Percentiles rank a stretch among this genome's conserved stretches.
phyloP scores from a whole-genome alignment of 2,888 invertebrate species.

The Tridacna gigas region DNA sequence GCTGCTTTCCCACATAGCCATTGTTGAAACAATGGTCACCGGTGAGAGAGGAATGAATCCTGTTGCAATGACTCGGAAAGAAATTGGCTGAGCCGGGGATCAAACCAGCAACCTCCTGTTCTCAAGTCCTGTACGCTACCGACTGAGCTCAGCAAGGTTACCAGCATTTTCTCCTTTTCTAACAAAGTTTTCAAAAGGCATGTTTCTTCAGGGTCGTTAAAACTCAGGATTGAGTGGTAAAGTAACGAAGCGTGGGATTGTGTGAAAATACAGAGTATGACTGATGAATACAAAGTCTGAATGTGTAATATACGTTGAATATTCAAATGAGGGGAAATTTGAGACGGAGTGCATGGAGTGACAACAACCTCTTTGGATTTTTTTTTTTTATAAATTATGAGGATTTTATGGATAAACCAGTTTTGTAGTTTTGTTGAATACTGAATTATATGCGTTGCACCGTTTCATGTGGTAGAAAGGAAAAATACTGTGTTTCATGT shows the following conservation, averaged over 20 bases:
- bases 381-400: constrained; percentile 12
- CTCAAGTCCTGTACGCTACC: too few relatives aligned
- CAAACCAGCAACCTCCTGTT: too few relatives aligned
- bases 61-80: too few relatives aligned
- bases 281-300: constrained; percentile 15
- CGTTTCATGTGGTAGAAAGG: not conserved
- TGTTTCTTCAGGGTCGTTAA: too few relatives aligned
- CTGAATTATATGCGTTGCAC: not conserved
- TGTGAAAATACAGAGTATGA: constrained; percentile 24
- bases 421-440: constrained; percentile 4
- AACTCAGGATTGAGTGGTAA: not conserved
- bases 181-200: too few relatives aligned
- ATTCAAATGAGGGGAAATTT: constrained; percentile 20
- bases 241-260: constrained; percentile 21
- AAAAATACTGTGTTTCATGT: not conserved
- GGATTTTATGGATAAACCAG: constrained; percentile 12
- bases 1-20: too few relatives aligned
- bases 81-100: too few relatives aligned
- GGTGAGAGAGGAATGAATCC: too few relatives aligned
- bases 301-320: constrained; percentile 27
- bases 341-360: constrained; percentile 8
- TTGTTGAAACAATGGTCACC: too few relatives aligned
- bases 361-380: not conserved
- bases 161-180: too few relatives aligned
- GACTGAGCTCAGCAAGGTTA: too few relatives aligned